These are phyloP conservation scores for Physeter macrocephalus DNA, from an alignment of 2,113 vertebrate genomes.

Conservation along the genomic window DNA sequence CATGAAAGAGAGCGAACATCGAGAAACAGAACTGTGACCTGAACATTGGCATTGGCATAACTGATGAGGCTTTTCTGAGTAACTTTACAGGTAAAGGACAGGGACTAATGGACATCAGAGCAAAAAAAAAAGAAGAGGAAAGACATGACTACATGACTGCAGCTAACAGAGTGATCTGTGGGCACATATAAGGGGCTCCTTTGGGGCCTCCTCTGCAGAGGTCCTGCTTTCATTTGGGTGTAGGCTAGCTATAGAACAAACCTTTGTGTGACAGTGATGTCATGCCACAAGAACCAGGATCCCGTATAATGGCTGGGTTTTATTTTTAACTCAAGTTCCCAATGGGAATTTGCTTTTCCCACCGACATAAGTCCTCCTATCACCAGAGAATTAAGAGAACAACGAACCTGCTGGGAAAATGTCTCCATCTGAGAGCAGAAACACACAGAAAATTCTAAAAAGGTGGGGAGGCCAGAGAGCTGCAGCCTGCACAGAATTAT, in stretches of 20 bases:
- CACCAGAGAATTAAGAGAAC: not conserved
- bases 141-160: rapidly evolving
- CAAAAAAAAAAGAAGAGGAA: not conserved
- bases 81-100: not conserved
- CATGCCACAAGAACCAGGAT: not conserved
- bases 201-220: not conserved
- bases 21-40: too few relatives aligned
- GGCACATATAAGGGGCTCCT: not conserved
- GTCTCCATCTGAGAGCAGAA: not conserved
- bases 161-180: not conserved
- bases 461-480: not conserved
- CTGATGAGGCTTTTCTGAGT: not conserved
- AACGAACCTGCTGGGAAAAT: not conserved
- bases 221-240: not conserved
- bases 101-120: not conserved
- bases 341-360: not conserved
- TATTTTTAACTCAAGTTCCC: constrained; percentile 3
- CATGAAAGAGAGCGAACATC: not conserved
- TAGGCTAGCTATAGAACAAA: not conserved
- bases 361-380: not conserved
- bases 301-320: not conserved
- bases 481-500: not conserved
- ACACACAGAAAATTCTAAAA: not conserved
- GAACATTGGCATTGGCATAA: not conserved
- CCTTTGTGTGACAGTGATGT: not conserved